These are phyloP conservation scores for Drosophila truncata DNA, from an alignment of 1,140 invertebrate species.

Conservation along the genomic window DNA sequence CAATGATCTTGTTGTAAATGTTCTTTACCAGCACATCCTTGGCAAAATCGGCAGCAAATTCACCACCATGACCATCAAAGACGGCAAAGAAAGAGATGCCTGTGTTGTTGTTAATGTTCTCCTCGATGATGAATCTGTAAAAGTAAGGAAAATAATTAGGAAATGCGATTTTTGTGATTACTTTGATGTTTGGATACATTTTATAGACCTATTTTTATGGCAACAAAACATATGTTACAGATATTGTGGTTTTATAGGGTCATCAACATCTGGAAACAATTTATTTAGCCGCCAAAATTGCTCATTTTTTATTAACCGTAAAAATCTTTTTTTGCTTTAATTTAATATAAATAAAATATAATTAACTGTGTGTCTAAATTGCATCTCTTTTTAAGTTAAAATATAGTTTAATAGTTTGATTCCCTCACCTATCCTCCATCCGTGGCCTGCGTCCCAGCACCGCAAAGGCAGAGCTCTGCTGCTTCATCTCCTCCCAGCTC, in stretches of 20 bases:
- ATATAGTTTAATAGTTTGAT: no score
- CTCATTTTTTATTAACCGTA: background rate
- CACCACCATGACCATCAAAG: slow-evolving; percentile 98
- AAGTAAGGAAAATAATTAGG: background rate
- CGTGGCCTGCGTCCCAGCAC: slow-evolving; percentile 94
- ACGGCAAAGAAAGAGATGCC: slow-evolving; percentile 95
- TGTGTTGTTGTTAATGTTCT: slow-evolving; percentile 89
- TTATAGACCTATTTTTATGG: background rate
- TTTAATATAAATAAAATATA: background rate
- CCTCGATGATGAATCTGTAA: slow-evolving; percentile 90
- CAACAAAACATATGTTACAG: slow-evolving; percentile 1
- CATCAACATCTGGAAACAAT: slow-evolving; percentile 11
- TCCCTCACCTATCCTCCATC: slow-evolving; percentile 95
- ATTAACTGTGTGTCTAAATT: no score
- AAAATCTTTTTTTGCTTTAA: background rate
- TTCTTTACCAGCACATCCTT: slow-evolving; percentile 92
- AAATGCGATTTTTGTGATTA: background rate
- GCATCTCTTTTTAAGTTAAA: no score
- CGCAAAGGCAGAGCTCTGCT: slow-evolving; percentile 93
- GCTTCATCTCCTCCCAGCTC: slow-evolving; percentile 91
- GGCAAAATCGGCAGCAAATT: slow-evolving; percentile 96
- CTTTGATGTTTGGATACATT: background rate
- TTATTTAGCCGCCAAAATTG: background rate
- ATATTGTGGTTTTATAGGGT: background rate
- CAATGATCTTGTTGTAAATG: slow-evolving; percentile 90